phyloP scores from a whole-genome alignment of 1,140 invertebrate species.

The Rhyacophila brunnea region DNA sequence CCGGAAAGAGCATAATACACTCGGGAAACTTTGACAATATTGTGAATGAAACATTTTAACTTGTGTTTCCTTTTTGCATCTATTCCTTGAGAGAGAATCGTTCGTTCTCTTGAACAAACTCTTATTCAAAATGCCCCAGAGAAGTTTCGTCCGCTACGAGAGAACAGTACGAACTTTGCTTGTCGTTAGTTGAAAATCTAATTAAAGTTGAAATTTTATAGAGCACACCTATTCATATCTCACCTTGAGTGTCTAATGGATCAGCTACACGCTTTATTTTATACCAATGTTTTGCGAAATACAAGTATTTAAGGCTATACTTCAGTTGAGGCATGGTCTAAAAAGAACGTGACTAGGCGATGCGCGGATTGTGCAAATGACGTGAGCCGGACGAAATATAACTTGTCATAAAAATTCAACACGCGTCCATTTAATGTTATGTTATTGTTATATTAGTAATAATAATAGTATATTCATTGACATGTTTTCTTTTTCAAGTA shows the following conservation, averaged over 20 bases:
- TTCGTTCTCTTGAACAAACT: slow-evolving; percentile 8
- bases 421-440: too few relatives aligned
- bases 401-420: too few relatives aligned
- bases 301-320: too few relatives aligned
- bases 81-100: slow-evolving; percentile 14
- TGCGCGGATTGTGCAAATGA: too few relatives aligned
- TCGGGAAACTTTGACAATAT: slow-evolving; percentile 20
- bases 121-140: slow-evolving; percentile 11
- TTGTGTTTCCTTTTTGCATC: slow-evolving; percentile 19
- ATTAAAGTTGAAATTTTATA: slow-evolving; percentile 27
- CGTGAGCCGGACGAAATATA: too few relatives aligned
- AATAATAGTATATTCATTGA: too few relatives aligned
- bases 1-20: slow-evolving; percentile 11
- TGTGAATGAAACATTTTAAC: slow-evolving; percentile 11
- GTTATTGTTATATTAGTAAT: too few relatives aligned
- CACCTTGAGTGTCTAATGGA: neutral
- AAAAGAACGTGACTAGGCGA: too few relatives aligned
- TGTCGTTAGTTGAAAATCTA: slow-evolving; percentile 29
- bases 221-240: slow-evolving; percentile 23
- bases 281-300: neutral
- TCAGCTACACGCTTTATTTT: too few relatives aligned
- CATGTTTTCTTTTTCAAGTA: too few relatives aligned
- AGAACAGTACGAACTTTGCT: slow-evolving; percentile 17
- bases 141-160: slow-evolving; percentile 17
- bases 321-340: too few relatives aligned